phyloP scores from a whole-genome alignment of 2,113 vertebrate species.

The Xiphorhynchus elegans region DNA sequence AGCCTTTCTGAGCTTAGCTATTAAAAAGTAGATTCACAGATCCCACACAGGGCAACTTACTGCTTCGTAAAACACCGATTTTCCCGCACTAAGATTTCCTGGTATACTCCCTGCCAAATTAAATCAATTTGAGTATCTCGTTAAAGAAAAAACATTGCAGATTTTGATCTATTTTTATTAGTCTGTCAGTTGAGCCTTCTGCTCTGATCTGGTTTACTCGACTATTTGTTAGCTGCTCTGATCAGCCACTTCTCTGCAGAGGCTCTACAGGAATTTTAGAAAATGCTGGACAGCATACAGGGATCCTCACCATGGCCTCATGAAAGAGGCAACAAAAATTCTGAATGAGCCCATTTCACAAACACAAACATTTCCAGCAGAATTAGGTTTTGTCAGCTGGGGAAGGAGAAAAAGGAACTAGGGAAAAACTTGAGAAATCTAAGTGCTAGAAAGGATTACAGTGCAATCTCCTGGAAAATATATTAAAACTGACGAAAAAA shows the following conservation, averaged over 20 bases:
- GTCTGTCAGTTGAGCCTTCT: not conserved
- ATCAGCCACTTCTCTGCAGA: not conserved
- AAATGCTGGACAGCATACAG: not conserved
- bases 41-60: not conserved
- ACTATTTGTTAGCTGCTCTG: not conserved
- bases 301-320: not conserved
- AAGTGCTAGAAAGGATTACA: not conserved
- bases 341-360: not conserved
- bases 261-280: not conserved
- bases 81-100: not conserved
- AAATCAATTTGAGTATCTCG: not conserved
- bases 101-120: not conserved
- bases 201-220: not conserved
- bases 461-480: not conserved
- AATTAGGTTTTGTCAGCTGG: not conserved
- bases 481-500: constrained; percentile 3
- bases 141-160: not conserved
- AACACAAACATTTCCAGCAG: not conserved
- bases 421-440: not conserved
- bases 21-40: not conserved
- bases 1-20: fast-evolving
- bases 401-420: not conserved
- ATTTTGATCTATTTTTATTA: constrained; percentile 35
- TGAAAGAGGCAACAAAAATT: not conserved
- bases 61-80: not conserved